A percentile compares a stretch with the other conserved stretches of the same genome.
These are phyloP conservation scores for Pterocles orientalis DNA, from an alignment of 2,113 vertebrate species.

Conservation along the genomic window DNA sequence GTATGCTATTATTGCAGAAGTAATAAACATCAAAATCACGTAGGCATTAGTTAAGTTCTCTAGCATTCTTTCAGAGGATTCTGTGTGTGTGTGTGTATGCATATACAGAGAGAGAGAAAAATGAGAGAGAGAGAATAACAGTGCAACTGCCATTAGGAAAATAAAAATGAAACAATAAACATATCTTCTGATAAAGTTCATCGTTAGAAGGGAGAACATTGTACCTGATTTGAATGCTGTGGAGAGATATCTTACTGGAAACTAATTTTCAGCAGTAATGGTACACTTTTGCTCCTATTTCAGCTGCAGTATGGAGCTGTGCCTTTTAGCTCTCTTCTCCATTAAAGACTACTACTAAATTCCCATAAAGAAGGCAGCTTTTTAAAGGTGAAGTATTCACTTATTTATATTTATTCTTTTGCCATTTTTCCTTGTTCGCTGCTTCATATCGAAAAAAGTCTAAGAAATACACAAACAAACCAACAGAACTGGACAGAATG, in stretches of 20 bases:
- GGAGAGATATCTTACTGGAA: background rate
- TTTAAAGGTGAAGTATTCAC: background rate
- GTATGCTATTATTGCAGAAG: background rate
- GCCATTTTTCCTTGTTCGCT: background rate
- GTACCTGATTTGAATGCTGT: background rate
- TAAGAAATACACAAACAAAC: conserved; percentile 23
- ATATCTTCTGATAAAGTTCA: background rate
- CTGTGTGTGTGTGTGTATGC: accelerated
- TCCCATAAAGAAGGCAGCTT: background rate
- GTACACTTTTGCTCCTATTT: background rate
- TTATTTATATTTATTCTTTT: background rate
- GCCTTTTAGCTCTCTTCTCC: background rate
- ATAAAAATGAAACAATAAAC: background rate
- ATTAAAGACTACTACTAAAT: background rate
- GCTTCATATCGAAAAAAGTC: background rate
- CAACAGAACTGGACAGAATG: background rate
- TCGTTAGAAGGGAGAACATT: background rate
- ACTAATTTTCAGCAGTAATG: background rate
- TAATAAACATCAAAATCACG: background rate
- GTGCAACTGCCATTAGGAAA: background rate
- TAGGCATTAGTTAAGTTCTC: background rate
- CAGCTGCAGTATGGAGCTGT: background rate
- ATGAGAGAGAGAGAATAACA: background rate
- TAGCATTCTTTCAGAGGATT: background rate
- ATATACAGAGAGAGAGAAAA: accelerated